Base-by-base conservation (phyloP, 1,140 invertebrate species). In the Agrypnia vestita region DNA sequence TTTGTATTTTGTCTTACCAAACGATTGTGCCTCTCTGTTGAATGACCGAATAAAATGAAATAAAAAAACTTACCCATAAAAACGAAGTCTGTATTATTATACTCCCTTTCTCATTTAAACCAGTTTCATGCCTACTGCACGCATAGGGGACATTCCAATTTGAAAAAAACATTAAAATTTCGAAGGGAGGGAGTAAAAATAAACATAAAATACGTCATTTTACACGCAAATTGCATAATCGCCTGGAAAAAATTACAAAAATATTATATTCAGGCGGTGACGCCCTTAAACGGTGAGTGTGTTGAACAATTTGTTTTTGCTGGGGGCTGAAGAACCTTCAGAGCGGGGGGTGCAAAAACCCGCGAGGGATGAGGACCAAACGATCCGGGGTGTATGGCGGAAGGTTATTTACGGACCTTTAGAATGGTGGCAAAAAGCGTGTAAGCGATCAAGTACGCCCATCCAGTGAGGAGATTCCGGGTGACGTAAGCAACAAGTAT, bases 351-450 rank as follows among this genome's bases (percentile, higher is more conserved):
- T 13, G 61, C 61, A 64, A 64, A 64, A 64, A 64, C 61, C 0
- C 13, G 10, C 11, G 35, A 43, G 25, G 61, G 61, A n/a, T 13
- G 4, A 6, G 13, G 35, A 8, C 3, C 13, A 64, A 64, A 35
- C 61, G 19, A 64, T n/a, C 8, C 35, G 4, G 19, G 12, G 25
- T 64, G 19, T 43, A 64, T 43, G 61, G 61, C 19, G 35, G 61
- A 64, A 43, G 61, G 61, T 64, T 64, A 64, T 64, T 64, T 64
- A 64, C 35, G 61, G 61, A n/a, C 61, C 13, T 21, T 4, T 35
- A 35, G 10, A n/a, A 64, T 35, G 61, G 35, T 43, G 61, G 61
- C 61, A 64, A 64, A 51, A 64, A 13, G 35, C 35, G 35, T 43
- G 35, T 25, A 25, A 64, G 19, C 61, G 35, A 64, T 64, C 11